phyloP scores from a whole-genome alignment of 2,113 vertebrate species.

The Phaethon lepturus region DNA sequence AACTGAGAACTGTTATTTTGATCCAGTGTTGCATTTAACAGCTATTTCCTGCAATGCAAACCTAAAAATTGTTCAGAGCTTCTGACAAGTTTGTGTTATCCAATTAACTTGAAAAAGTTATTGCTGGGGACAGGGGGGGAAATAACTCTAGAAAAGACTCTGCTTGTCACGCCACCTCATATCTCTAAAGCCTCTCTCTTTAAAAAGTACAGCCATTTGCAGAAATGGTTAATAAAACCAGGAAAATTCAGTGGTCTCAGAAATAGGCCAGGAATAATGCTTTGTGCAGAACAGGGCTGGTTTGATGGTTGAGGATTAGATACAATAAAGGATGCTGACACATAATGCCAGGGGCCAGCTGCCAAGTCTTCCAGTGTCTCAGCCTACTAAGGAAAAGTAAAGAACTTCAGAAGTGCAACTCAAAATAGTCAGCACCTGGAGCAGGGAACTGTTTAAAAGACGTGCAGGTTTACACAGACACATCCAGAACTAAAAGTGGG shows the following conservation, averaged over 20 bases:
- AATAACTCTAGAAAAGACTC: background rate
- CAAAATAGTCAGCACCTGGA: background rate
- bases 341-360: background rate
- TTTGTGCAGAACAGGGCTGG: background rate
- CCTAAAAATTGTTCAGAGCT: background rate
- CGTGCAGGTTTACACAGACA: accelerated
- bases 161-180: background rate
- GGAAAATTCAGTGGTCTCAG: background rate
- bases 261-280: background rate
- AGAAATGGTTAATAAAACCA: background rate
- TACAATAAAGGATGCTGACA: background rate
- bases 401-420: background rate
- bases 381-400: background rate
- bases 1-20: background rate
- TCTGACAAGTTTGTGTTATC: background rate
- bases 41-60: background rate
- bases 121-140: accelerated
- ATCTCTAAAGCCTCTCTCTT: background rate
- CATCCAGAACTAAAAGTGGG: background rate
- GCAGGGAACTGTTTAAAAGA: background rate
- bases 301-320: background rate
- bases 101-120: background rate
- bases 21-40: background rate
- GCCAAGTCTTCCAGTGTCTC: background rate
- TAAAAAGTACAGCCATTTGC: accelerated